Base-by-base conservation (phyloP, 2,888 invertebrate genomes). In the Cryptocephalus primarius region DNA sequence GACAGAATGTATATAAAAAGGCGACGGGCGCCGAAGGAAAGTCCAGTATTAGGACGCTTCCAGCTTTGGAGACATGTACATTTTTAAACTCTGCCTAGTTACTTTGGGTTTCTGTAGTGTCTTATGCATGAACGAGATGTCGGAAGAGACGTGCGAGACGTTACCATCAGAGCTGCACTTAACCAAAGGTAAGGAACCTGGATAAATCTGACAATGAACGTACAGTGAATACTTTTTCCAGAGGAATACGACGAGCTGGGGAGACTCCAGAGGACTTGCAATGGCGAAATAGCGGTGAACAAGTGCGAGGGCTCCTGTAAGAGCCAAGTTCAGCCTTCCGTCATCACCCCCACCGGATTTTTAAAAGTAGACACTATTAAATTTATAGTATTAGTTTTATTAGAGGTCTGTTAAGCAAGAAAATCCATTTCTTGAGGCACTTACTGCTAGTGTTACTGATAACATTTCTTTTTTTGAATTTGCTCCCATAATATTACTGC, bases 261-360 rank as follows among this genome's bases (percentile, higher is more conserved):
- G n/a, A 75, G 86, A 55, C 73, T 92, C 59, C 76, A 83, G 59
- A 75, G 92, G 62, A 89, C 89, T 10, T 94, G 94, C 65, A 90
- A 86, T 64, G 91, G 89, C 1, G 91, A 90, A 69, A 80, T 94
- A 39, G 83, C 80, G 10, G 90, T 94, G 0, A 92, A 88, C 64
- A 94, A 93, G 74, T 94, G 94, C 64, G 94, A 94, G 69, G 94
- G 94, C 22, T 82, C 86, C 54, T 94, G 94, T 66, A 85, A 79
- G 55, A 94, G 93, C 54, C 90, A 90, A 72, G 90, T 93, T 42
- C 88, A 91, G 62, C 92, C 93, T 1, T 91, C 90, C 43, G 89
- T 92, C 33, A 82, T 86, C 48, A 85, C 90, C 11, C 80, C 88
- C 4, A 89, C 89, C 39, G 92, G 92, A 58, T 92, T 93, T 73